Percentiles rank a stretch among this genome's conserved stretches.
These are phyloP conservation scores for Diabrotica virgifera DNA, from an alignment of 1,140 invertebrate genomes.

Conservation along the genomic window DNA sequence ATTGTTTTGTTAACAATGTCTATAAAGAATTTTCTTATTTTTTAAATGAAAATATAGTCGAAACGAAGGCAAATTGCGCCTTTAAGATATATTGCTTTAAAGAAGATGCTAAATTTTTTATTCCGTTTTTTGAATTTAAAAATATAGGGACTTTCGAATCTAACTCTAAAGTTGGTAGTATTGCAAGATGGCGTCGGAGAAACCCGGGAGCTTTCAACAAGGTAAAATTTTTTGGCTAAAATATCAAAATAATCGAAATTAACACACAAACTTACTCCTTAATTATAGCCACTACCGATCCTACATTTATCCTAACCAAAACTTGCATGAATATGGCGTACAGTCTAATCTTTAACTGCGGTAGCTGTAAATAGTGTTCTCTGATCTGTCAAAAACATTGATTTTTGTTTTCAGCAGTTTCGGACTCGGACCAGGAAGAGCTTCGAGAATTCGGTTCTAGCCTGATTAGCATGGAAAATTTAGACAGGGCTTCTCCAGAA, in stretches of 20 bases:
- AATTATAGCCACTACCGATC: no score
- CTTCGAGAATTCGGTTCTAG: constrained; percentile 62
- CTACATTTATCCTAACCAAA: no score
- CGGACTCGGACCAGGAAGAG: constrained; percentile 39
- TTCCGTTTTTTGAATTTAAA: constrained; percentile 11
- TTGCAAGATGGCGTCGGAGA: constrained; percentile 46
- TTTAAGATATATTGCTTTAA: no score
- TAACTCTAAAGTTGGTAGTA: constrained; percentile 36
- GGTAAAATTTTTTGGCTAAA: constrained; percentile 39
- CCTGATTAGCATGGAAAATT: constrained; percentile 79
- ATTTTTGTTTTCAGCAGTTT: constrained; percentile 34
- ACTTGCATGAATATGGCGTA: no score
- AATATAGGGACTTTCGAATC: constrained; percentile 22
- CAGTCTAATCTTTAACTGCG: no score
- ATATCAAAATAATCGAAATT: constrained; percentile 3
- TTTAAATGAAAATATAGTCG: no score
- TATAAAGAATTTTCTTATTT: no score
- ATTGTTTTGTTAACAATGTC: no score
- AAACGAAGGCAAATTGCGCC: no score
- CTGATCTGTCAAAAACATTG: constrained; percentile 33
- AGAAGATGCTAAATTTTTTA: no score
- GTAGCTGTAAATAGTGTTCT: neutral
- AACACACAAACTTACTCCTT: neutral
- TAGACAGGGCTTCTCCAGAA: constrained; percentile 87
- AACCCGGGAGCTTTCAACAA: constrained; percentile 48